Percentiles rank a stretch among this genome's conserved stretches.
phyloP scores from a whole-genome alignment of 1,140 invertebrate genomes.

The Drosophila orena region DNA sequence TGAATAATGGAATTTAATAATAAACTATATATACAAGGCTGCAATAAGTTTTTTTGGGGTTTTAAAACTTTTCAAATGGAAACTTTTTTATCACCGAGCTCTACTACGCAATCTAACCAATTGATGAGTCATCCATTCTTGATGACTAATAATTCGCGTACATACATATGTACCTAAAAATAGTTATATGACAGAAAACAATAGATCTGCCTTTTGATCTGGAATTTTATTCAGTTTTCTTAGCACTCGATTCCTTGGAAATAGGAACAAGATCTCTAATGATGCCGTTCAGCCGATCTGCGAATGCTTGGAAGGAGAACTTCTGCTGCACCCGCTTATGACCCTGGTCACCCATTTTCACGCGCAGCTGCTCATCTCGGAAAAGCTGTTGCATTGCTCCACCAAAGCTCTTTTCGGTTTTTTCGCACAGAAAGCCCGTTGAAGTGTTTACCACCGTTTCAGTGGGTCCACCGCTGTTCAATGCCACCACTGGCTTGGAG shows the following conservation, averaged over 20 bases:
- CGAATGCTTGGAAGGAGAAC: conserved; percentile 93
- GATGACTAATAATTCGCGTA: neutral
- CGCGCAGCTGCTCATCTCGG: conserved; percentile 87
- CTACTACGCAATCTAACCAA: neutral
- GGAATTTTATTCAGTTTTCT: conserved; percentile 61
- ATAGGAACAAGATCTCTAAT: conserved; percentile 81
- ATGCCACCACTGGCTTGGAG: conserved; percentile 96
- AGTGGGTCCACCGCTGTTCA: conserved; percentile 96
- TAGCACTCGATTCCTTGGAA: conserved; percentile 10
- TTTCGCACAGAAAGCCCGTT: conserved; percentile 95
- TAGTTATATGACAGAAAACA: neutral
- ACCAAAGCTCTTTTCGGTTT: conserved; percentile 90
- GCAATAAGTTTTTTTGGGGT: no score
- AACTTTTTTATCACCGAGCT: no score
- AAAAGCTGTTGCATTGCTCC: conserved; percentile 90
- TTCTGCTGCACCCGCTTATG: conserved; percentile 89
- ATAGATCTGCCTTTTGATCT: neutral
- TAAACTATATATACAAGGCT: conserved; percentile 26
- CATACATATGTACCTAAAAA: neutral
- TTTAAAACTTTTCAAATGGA: neutral
- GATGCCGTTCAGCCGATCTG: conserved; percentile 88
- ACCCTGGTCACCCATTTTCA: conserved; percentile 90
- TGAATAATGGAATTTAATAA: conserved; percentile 49
- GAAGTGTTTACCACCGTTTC: conserved; percentile 95
- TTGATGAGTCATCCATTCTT: conserved; percentile 2